Base-by-base conservation (phyloP, 1,140 invertebrate species). In the Pachyrhynchus sulphureomaculatus region DNA sequence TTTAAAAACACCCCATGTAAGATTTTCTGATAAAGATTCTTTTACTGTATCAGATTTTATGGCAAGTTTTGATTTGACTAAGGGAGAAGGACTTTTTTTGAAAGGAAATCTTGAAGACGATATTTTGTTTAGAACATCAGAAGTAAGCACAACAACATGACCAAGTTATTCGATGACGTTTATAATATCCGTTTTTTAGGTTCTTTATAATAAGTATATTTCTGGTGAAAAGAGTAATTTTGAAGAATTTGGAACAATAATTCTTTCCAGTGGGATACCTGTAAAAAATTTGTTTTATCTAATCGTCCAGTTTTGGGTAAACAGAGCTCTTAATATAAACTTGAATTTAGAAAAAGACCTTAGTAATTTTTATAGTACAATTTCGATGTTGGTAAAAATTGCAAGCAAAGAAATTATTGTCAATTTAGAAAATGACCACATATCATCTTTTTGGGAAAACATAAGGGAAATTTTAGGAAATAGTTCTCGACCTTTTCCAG, bases 361-460 rank as follows among this genome's bases (percentile, higher is more conserved):
- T 71, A 76, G 80, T 58, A 79, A 79, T 63, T 72, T 82, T 17
- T 78, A 78, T 36, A 69, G 73, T 29, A 69, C 79, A 18, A 60
- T 83, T 36, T 77, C 75, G 47, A 72, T 76, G 52, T 54, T 82
- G n/a, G 76, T 78, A 24, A 72, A 72, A 55, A 73, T 69, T n/a
- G 70, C 72, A 20, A 72, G 76, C 15, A 72, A 79, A 6, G 77
- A 78, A 17, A 73, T 75, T 2, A 68, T 75, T 48, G 68, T 76
- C 10, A 62, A 55, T 24, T 55, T 64, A 77, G 81, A 80, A 37
- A 88, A 89, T 60, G 87, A 86, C 72, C 81, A 84, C 62, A 80
- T 84, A 29, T 90, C 86, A 0, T 73, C 77, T 0, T 92, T 90
- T 87, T 93, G 91, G 90, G 82, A 83, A 67, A 78, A 82, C 37